Conservation (phyloP, 2,888 invertebrate species). For the Teinopalpus imperialis region DNA sequence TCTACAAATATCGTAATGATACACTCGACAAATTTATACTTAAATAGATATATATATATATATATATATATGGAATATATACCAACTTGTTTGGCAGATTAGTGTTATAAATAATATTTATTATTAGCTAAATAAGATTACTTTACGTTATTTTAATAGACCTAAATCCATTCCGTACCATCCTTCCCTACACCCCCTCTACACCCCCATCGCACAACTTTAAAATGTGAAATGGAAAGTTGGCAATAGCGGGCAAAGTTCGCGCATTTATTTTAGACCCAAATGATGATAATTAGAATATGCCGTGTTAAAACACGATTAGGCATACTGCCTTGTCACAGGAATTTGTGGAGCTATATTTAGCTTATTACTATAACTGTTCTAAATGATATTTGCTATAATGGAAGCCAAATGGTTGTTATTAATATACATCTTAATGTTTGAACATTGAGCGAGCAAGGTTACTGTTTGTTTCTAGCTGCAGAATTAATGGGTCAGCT, state of each 20-base stretch:
- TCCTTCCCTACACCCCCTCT: too few species aligned
- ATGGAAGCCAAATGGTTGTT: neutral
- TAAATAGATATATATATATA: too few species aligned
- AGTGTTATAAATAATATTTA: too few species aligned
- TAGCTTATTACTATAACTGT: neutral
- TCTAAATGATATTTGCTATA: constrained; percentile 2
- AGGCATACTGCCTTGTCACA: constrained; percentile 24
- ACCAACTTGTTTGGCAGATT: too few species aligned
- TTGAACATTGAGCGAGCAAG: too few species aligned
- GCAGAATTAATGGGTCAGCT: too few species aligned
- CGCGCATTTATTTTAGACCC: constrained; percentile 36
- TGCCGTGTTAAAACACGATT: constrained; percentile 39
- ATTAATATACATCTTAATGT: too few species aligned
- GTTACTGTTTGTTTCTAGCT: too few species aligned
- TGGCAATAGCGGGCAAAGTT: constrained; percentile 34
- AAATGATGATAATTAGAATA: constrained; percentile 40
- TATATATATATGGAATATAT: too few species aligned
- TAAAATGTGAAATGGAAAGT: constrained; percentile 36
- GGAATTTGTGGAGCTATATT: constrained; percentile 9
- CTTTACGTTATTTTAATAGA: neutral
- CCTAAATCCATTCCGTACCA: constrained; percentile 3
- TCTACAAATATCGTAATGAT: too few species aligned
- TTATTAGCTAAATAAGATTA: neutral
- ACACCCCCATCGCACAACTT: constrained; percentile 26
- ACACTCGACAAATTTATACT: too few species aligned